Conservation (phyloP, 2,888 invertebrate genomes). For the Lithodes maja region DNA sequence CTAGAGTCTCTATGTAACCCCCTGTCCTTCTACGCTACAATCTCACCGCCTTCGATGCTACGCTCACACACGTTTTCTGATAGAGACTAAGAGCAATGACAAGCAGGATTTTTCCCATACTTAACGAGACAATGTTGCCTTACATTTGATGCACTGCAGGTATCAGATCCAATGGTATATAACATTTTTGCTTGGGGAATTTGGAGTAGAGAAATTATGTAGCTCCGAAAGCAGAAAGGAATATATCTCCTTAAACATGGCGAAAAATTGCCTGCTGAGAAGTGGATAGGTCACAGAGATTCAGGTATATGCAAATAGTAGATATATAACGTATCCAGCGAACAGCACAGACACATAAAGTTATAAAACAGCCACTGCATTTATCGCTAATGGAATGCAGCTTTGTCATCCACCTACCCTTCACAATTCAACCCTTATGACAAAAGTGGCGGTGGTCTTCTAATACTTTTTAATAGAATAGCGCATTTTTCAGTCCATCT, state of each 20-base stretch:
- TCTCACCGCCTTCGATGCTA: slow-evolving; percentile 17
- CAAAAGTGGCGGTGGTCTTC: neutral
- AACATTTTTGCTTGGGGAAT: neutral
- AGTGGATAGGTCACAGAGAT: slow-evolving; percentile 50
- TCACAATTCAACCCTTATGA: neutral
- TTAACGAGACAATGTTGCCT: slow-evolving; percentile 33
- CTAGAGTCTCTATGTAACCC: slow-evolving; percentile 56
- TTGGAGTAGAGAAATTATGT: neutral
- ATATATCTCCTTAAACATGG: slow-evolving; percentile 32
- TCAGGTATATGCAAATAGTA: slow-evolving; percentile 32
- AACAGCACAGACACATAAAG: slow-evolving; percentile 16
- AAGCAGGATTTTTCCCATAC: slow-evolving; percentile 52
- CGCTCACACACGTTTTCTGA: neutral
- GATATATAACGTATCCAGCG: slow-evolving; percentile 30
- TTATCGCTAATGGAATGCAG: neutral
- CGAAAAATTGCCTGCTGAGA: slow-evolving; percentile 33
- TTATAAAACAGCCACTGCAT: slow-evolving; percentile 25
- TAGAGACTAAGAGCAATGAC: slow-evolving; percentile 59
- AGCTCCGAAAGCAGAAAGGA: neutral
- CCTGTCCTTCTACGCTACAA: slow-evolving; percentile 58
- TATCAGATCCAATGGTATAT: too few relatives aligned
- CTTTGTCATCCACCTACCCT: neutral
- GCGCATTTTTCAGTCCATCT: too few relatives aligned
- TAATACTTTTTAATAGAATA: too few relatives aligned
- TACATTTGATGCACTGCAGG: neutral